Evolutionary conservation across 92 coral and sea anemone species (phyloP).

Genomic region (Parazoanthus darwini): DNA sequence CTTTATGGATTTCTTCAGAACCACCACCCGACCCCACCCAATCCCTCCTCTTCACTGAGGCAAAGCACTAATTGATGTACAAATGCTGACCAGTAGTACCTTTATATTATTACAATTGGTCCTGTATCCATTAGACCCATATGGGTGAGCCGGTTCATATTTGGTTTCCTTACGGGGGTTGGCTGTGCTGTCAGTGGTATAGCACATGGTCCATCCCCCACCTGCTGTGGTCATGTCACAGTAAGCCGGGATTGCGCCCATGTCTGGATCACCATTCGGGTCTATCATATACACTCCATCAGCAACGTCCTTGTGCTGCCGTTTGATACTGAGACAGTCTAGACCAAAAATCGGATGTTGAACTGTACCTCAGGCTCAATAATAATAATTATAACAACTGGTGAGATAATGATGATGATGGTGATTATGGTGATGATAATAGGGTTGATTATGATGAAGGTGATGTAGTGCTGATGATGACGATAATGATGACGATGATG

Average conservation of each 20-base stretch:
- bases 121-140: constrained; percentile 53
- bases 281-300: constrained; percentile 48
- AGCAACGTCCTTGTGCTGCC: constrained; percentile 16
- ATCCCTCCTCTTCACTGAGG: too few relatives aligned
- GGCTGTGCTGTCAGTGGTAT: constrained; percentile 37
- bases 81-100: constrained; percentile 23
- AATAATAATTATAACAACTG: background rate
- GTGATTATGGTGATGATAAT: background rate
- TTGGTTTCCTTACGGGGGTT: constrained; percentile 25
- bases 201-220: constrained; percentile 65
- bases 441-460: too few relatives aligned
- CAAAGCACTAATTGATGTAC: too few relatives aligned
- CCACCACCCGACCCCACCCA: too few relatives aligned
- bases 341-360: background rate
- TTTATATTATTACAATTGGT: constrained; percentile 50
- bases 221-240: constrained; percentile 58
- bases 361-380: background rate
- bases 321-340: constrained; percentile 40
- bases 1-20: too few relatives aligned
- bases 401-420: background rate
- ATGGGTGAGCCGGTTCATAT: constrained; percentile 34
- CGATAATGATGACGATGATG: too few relatives aligned
- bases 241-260: constrained; percentile 29
- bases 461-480: too few relatives aligned
- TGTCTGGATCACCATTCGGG: constrained; percentile 8